Conservation (phyloP, 2,888 invertebrate species). For the Drosophila rubida region DNA sequence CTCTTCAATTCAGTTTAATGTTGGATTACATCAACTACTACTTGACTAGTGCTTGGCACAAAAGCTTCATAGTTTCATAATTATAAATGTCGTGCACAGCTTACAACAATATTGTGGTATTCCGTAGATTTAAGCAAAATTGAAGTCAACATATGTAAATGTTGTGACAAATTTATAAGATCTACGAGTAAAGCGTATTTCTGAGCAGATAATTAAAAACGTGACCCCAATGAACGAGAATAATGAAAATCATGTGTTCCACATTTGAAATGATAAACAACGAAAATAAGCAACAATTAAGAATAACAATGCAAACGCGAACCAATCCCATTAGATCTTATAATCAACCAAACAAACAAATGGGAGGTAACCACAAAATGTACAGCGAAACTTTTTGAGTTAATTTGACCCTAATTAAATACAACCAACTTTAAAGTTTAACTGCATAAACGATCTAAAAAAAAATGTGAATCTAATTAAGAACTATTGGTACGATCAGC, state of each 20-base stretch:
- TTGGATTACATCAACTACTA: no score
- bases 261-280: background rate
- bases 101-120: no score
- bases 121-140: background rate
- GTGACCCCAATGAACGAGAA: constrained; percentile 25
- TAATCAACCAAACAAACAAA: background rate
- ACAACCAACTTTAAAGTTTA: constrained; percentile 1
- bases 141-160: background rate
- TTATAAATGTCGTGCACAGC: no score
- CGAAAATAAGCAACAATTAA: background rate
- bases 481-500: background rate
- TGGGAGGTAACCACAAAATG: background rate
- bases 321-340: background rate
- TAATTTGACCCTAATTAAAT: constrained; percentile 4
- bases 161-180: background rate
- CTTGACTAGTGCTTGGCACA: no score
- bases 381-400: background rate
- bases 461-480: background rate
- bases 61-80: no score
- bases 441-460: background rate
- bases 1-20: no score
- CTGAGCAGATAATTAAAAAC: constrained; percentile 14
- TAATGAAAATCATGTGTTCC: constrained; percentile 18
- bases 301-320: background rate
- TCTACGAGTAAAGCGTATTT: background rate